Evolutionary conservation across 2,888 invertebrate species (phyloP).

Genomic region (Agrotis segetum): DNA sequence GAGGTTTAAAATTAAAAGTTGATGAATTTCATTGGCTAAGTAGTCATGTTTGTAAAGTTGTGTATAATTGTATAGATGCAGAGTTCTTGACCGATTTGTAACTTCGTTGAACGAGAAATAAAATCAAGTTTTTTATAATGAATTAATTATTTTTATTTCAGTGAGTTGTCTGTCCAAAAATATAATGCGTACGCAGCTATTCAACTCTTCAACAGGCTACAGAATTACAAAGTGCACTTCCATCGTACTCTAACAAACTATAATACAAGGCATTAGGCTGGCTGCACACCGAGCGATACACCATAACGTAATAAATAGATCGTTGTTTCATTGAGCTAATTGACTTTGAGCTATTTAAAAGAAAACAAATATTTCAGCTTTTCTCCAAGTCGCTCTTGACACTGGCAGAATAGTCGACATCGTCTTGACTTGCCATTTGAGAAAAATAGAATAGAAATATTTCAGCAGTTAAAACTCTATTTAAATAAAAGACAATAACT

Average conservation of each 20-base stretch:
- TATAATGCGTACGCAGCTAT: constrained; percentile 86
- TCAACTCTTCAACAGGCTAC: constrained; percentile 82
- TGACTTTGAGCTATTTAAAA: constrained; percentile 9
- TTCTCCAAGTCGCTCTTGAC: no score
- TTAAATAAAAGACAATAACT: no score
- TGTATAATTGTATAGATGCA: constrained; percentile 48
- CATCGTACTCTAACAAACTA: constrained; percentile 72
- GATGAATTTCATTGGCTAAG: constrained; percentile 27
- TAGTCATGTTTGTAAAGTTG: constrained; percentile 40
- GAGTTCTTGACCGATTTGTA: constrained; percentile 60
- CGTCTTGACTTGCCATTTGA: constrained; percentile 14
- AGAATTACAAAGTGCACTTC: constrained; percentile 84
- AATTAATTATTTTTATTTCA: constrained; percentile 82
- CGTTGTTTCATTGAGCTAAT: constrained; percentile 16
- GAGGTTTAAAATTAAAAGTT: constrained; percentile 37
- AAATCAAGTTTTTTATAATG: constrained; percentile 76
- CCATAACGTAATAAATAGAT: neutral
- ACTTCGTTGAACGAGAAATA: constrained; percentile 67
- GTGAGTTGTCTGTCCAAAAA: constrained; percentile 88
- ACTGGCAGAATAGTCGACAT: no score
- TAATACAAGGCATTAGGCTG: constrained; percentile 66
- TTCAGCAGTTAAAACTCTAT: neutral
- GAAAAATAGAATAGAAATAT: neutral
- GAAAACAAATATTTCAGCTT: neutral
- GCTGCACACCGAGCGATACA: constrained; percentile 33